A percentile compares a stretch with the other conserved stretches of the same genome.
These are phyloP conservation scores for Chloropsis hardwickii DNA, from an alignment of 2,113 vertebrate genomes.

Conservation along the genomic window DNA sequence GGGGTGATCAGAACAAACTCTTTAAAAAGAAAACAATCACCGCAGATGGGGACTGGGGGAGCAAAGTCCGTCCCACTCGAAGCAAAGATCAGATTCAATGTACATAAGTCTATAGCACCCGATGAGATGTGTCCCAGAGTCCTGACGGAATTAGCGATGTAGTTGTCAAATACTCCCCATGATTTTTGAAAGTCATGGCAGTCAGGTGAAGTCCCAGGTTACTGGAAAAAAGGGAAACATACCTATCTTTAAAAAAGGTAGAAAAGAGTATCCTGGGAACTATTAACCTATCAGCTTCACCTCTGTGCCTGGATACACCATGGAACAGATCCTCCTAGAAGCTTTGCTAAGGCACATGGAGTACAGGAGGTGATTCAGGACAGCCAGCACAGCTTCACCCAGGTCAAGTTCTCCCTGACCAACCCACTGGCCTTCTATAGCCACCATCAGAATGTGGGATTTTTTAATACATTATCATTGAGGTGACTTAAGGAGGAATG, in stretches of 20 bases:
- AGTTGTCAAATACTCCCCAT: background rate
- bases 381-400: background rate
- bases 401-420: background rate
- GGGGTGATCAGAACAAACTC: no score
- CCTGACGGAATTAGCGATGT: background rate
- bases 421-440: background rate
- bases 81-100: background rate
- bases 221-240: background rate
- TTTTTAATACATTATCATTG: background rate
- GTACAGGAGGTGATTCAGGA: background rate
- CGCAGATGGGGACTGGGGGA: background rate
- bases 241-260: background rate
- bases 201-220: background rate
- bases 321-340: background rate
- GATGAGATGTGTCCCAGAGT: background rate
- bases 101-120: no score
- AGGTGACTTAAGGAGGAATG: background rate
- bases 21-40: no score
- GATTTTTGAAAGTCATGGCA: background rate
- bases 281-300: background rate
- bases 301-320: background rate
- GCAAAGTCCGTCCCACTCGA: background rate
- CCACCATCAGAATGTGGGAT: rapidly evolving
- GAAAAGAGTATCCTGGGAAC: background rate
- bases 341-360: background rate